A percentile compares a stretch with the other conserved stretches of the same genome.
Conservation (phyloP, 2,797 vertebrate genomes). For the Sternotherus odoratus region DNA sequence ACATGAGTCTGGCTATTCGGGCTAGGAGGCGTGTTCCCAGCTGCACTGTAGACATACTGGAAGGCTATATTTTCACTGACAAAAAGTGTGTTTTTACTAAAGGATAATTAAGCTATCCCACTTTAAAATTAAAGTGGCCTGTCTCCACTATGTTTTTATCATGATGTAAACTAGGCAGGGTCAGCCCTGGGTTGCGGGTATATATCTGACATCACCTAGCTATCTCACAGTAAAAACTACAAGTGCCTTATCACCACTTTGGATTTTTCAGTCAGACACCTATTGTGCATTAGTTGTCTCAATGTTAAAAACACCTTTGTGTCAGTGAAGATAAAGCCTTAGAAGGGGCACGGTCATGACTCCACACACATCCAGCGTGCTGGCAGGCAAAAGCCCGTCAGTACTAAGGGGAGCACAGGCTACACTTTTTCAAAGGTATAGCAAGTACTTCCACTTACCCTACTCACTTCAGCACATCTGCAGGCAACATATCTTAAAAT, state of each 20-base stretch:
- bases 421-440: not conserved
- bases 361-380: not conserved
- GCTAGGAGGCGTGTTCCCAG: too few relatives aligned
- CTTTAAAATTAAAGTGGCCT: not conserved
- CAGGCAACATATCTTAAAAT: not conserved
- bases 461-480: slow-evolving; percentile 8
- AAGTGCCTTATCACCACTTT: slow-evolving; percentile 10
- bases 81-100: too few relatives aligned
- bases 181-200: slow-evolving; percentile 4
- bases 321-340: slow-evolving; percentile 7
- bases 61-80: too few relatives aligned
- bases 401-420: not conserved
- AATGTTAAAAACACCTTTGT: not conserved
- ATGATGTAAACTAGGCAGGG: not conserved
- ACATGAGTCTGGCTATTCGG: too few relatives aligned
- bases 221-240: slow-evolving; percentile 25
- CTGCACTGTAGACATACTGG: too few relatives aligned
- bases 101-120: too few relatives aligned
- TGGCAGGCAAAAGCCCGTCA: not conserved
- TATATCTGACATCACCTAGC: not conserved
- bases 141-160: not conserved
- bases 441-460: not conserved
- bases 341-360: not conserved
- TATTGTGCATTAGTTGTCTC: not conserved
- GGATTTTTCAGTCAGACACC: slow-evolving; percentile 30